Evolutionary conservation across 2,888 invertebrate species (phyloP).

Genomic region (Pycnomerus fuliginosus): DNA sequence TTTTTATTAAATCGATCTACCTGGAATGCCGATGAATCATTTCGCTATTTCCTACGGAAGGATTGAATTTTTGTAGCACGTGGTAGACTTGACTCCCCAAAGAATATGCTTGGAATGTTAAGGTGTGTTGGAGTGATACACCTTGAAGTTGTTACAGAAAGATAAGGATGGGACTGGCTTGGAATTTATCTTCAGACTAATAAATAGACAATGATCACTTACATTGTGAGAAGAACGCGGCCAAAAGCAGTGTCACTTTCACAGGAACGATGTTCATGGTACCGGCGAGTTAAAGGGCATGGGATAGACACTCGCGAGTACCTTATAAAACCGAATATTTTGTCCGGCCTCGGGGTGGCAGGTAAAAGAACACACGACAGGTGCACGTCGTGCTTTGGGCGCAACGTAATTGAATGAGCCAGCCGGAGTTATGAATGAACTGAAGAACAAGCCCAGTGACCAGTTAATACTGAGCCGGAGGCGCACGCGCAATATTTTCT

Average conservation of each 20-base stretch:
- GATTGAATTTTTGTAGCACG: too few species aligned
- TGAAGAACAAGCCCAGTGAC: constrained; percentile 14
- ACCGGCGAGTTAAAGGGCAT: constrained; percentile 6
- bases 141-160: background rate
- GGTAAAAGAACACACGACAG: constrained; percentile 21
- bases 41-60: too few species aligned
- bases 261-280: constrained; percentile 17
- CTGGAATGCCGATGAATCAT: too few species aligned
- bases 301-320: constrained; percentile 15
- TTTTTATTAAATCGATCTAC: too few species aligned
- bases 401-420: constrained; percentile 36
- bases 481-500: constrained; percentile 26
- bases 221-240: constrained; percentile 15
- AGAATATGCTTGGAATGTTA: too few species aligned
- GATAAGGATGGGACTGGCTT: constrained; percentile 3
- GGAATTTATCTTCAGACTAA: constrained; percentile 10
- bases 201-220: constrained; percentile 16
- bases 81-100: too few species aligned
- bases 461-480: constrained; percentile 22
- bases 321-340: constrained; percentile 3
- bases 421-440: constrained; percentile 40
- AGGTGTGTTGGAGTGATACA: background rate
- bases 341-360: constrained; percentile 14
- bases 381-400: constrained; percentile 30
- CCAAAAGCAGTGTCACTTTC: constrained; percentile 19